phyloP scores from a whole-genome alignment of 2,797 vertebrate genomes.

The Notolepis coatsorum region DNA sequence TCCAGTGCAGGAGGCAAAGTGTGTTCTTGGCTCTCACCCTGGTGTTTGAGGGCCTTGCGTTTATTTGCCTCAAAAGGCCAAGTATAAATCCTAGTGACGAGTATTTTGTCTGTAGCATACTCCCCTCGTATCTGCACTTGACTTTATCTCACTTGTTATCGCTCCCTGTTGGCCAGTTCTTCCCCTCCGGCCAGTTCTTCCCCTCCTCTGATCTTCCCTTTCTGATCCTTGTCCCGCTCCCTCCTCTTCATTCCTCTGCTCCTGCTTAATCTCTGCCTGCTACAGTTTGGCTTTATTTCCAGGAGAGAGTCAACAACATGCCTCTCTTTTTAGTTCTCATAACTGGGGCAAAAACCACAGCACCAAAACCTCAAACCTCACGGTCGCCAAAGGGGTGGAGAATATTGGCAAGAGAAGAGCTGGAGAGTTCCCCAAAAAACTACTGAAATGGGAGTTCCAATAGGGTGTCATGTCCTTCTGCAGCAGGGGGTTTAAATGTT shows the following conservation, averaged over 20 bases:
- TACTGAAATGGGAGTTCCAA: slow-evolving; percentile 53
- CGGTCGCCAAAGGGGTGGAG: slow-evolving; percentile 20
- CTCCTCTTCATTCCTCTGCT: background rate
- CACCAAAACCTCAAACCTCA: slow-evolving; percentile 32
- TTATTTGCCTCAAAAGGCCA: background rate
- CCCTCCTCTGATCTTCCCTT: background rate
- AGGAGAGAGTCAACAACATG: slow-evolving; percentile 1
- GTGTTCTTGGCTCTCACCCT: background rate
- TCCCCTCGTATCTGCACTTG: background rate
- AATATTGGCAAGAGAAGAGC: slow-evolving; percentile 47
- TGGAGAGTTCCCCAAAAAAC: slow-evolving; percentile 49
- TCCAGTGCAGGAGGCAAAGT: background rate
- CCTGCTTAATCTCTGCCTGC: background rate
- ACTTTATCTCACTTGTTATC: slow-evolving; percentile 5
- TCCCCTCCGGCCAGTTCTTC: background rate
- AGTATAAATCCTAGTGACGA: background rate
- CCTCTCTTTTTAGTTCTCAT: slow-evolving; percentile 21
- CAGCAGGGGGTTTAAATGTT: slow-evolving; percentile 48
- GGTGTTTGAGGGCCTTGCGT: background rate
- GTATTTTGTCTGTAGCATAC: slow-evolving; percentile 13
- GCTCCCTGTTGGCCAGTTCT: slow-evolving; percentile 1
- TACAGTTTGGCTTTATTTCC: background rate
- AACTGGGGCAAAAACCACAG: background rate
- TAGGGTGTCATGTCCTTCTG: slow-evolving; percentile 35
- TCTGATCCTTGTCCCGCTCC: background rate